These are phyloP conservation scores for Listronotus bonariensis DNA, from an alignment of 1,140 invertebrate species.

Conservation along the genomic window DNA sequence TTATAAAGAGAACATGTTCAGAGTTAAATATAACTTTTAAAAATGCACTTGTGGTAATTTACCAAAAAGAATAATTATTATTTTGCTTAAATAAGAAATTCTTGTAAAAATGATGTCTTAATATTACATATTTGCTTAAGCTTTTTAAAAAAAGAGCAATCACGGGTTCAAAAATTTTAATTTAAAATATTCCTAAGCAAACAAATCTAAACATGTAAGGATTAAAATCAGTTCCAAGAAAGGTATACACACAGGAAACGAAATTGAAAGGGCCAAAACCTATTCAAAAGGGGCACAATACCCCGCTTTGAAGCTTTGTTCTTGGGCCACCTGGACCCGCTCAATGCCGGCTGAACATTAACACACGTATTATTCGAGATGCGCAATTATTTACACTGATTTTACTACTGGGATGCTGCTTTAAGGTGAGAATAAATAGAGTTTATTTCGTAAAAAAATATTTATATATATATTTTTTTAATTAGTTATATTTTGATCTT, in stretches of 20 bases:
- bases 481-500: too few species aligned
- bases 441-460: constrained; percentile 8
- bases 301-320: constrained; percentile 29
- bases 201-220: constrained; percentile 28
- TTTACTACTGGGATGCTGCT: constrained; percentile 22
- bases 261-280: constrained; percentile 21
- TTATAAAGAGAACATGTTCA: too few species aligned
- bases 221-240: constrained; percentile 34
- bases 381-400: constrained; percentile 39
- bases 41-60: too few species aligned
- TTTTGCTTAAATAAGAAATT: too few species aligned
- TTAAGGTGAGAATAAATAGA: neutral
- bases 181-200: constrained; percentile 15
- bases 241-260: constrained; percentile 32
- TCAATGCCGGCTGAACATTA: constrained; percentile 8
- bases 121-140: too few species aligned
- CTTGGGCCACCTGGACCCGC: constrained; percentile 30
- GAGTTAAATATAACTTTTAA: too few species aligned
- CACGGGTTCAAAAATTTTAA: too few species aligned
- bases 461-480: too few species aligned
- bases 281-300: constrained; percentile 32
- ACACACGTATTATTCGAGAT: constrained; percentile 34
- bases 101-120: too few species aligned
- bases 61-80: too few species aligned
- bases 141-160: too few species aligned